Evolutionary conservation across 1,140 invertebrate species (phyloP), one percentile per base, ranked within the genome.

Genomic region (Trichoplusia ni): DNA sequence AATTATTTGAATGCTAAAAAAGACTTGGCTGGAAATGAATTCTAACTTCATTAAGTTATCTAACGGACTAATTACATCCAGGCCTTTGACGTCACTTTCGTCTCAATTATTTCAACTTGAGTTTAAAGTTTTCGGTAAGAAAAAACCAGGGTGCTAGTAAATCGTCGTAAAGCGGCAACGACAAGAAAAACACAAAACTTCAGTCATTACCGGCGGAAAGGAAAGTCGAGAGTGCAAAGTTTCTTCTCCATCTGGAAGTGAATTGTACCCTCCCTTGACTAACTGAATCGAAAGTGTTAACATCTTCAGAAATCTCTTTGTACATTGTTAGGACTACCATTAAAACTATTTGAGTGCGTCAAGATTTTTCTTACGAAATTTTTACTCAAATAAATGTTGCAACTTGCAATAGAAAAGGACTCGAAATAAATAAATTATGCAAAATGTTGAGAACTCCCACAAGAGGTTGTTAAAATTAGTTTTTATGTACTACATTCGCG

Each of bases 151-250:
- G 51, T 46, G 13, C 51, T 71, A 58, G 71, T 75, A 77, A 78
- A 78, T 77, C 65, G 66, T 72, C 67, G 71, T 67, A 77, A 79
- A 79, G 76, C 69, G 74, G 68, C 59, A 73, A 38, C 33, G 73
- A 76, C 77, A 81, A 79, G 72, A 81, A 84, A 81, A 84, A 81
- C 73, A 80, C 58, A 60, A 69, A 79, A 86, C 66, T 86, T 84
- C 31, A 71, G 73, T 86, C 81, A 81, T 86, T 86, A 84, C 67
- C 65, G 67, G 59, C 67, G 35, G 60, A 63, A 61, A 68, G 56
- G 56, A 69, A 78, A 69, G 67, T 66, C 63, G 66, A 44, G 73
- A 82, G 81, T 81, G 80, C 63, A 65, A 83, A 85, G 81, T 85
- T 83, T 77, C 62, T 63, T 60, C 71, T 63, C 68, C 71, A 68